A percentile compares a stretch with the other conserved stretches of the same genome.
Conservation (phyloP, 2,888 invertebrate genomes). For the Alviniconcha strummeri region DNA sequence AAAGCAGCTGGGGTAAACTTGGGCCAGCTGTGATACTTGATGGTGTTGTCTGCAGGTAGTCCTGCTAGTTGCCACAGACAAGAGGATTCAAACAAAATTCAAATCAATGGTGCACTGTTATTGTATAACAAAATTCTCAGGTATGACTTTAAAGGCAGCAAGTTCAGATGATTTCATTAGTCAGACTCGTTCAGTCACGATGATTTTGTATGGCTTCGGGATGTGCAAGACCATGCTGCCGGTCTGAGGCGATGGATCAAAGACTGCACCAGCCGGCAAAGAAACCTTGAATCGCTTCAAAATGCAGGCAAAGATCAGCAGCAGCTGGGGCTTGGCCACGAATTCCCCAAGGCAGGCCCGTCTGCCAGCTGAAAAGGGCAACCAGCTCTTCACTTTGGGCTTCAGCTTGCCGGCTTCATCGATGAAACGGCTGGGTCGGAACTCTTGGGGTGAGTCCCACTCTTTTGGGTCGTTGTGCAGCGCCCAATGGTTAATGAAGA, state of each 20-base stretch:
- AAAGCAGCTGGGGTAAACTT: too few species aligned
- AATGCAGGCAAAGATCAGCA: conserved; percentile 49
- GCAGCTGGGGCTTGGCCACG: conserved; percentile 58
- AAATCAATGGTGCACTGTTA: too few species aligned
- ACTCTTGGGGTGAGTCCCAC: conserved; percentile 55
- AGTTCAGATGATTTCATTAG: too few species aligned
- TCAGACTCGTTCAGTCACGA: background rate
- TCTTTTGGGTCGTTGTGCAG: conserved; percentile 54
- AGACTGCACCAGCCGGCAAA: conserved; percentile 35
- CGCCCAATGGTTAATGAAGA: conserved; percentile 54
- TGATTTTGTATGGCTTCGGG: conserved; percentile 16
- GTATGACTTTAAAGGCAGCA: too few species aligned
- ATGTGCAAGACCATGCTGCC: background rate
- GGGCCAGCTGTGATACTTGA: too few species aligned
- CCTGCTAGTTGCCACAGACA: too few species aligned
- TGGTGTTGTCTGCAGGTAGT: too few species aligned
- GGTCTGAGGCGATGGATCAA: conserved; percentile 5
- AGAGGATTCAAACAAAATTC: too few species aligned
- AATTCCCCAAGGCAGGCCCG: conserved; percentile 60
- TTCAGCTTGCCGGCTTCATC: conserved; percentile 51
- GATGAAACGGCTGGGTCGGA: conserved; percentile 59
- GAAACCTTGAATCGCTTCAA: conserved; percentile 38
- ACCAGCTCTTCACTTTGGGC: conserved; percentile 54
- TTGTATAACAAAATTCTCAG: too few species aligned
- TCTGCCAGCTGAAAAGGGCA: conserved; percentile 61